These are phyloP conservation scores for Pelochelys cantorii DNA, from an alignment of 2,797 vertebrate species.

Conservation along the genomic window DNA sequence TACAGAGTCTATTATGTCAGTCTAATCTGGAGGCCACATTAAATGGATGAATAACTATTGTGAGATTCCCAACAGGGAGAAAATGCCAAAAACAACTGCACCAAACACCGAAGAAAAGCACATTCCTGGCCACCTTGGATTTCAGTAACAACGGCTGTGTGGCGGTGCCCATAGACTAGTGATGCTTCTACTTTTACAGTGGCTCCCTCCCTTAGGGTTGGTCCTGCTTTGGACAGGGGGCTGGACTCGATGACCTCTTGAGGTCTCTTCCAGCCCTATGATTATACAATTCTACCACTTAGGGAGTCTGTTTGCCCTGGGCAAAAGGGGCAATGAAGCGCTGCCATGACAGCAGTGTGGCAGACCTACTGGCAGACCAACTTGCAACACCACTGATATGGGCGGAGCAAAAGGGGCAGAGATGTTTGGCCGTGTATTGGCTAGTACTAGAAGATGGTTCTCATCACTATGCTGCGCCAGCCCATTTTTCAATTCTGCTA, in stretches of 20 bases:
- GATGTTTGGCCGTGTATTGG: too few relatives aligned
- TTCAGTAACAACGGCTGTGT: not conserved
- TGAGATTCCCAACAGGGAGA: not conserved
- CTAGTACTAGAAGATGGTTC: too few relatives aligned
- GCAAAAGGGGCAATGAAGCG: too few relatives aligned
- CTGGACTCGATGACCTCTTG: too few relatives aligned
- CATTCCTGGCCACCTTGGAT: not conserved
- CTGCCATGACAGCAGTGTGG: too few relatives aligned
- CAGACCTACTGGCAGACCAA: too few relatives aligned
- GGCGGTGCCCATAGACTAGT: not conserved
- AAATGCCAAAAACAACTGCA: not conserved
- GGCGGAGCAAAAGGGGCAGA: too few relatives aligned
- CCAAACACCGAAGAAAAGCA: not conserved
- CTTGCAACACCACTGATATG: too few relatives aligned
- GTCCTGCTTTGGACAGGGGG: too few relatives aligned
- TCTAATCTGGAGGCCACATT: not conserved
- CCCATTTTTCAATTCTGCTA: not conserved
- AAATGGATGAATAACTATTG: not conserved
- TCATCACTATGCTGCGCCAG: too few relatives aligned
- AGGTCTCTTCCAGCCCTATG: too few relatives aligned
- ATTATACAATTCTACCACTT: not conserved
- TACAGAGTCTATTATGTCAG: not conserved
- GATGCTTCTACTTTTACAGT: not conserved
- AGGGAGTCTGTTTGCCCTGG: not conserved
- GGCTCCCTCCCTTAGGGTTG: not conserved